A percentile compares a stretch with the other conserved stretches of the same genome.
phyloP scores from a whole-genome alignment of 2,888 invertebrate species.

The Isoperla grammatica region DNA sequence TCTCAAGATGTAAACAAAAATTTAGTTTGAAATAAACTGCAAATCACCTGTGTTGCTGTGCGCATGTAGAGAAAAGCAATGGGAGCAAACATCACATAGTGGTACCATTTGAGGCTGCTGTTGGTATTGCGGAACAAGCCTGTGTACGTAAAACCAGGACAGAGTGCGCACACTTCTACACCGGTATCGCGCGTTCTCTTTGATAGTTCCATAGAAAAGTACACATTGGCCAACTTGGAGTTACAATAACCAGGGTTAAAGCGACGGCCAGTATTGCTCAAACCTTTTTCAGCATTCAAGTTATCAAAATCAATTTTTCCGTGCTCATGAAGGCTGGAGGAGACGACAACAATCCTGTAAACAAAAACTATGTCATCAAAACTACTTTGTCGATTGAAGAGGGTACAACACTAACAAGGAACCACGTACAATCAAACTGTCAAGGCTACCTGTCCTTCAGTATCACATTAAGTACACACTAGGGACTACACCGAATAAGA shows the following conservation, averaged over 20 bases:
- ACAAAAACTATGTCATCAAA: conserved; percentile 15
- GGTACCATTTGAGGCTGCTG: conserved; percentile 58
- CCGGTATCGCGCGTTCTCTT: conserved; percentile 50
- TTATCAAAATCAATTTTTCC: conserved; percentile 64
- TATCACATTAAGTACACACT: too few relatives aligned
- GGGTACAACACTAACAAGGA: too few relatives aligned
- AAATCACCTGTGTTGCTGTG: conserved; percentile 66
- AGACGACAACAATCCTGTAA: conserved; percentile 62
- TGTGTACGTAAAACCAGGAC: conserved; percentile 77
- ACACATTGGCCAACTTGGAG: conserved; percentile 71
- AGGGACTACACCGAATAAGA: too few relatives aligned
- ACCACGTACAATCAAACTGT: too few relatives aligned
- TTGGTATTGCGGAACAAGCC: conserved; percentile 58
- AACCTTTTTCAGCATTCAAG: conserved; percentile 54
- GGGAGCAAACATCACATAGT: conserved; percentile 64
- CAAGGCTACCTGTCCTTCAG: too few relatives aligned
- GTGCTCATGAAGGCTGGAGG: conserved; percentile 64
- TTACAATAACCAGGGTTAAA: conserved; percentile 63
- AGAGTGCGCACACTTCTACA: conserved; percentile 61
- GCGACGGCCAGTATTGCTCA: conserved; percentile 40
- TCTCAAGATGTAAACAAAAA: too few relatives aligned
- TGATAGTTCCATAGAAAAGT: conserved; percentile 62
- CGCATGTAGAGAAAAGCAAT: conserved; percentile 65
- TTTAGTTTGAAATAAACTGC: too few relatives aligned
- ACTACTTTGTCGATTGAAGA: too few relatives aligned